Evolutionary conservation across 2,888 invertebrate species (phyloP), one percentile per base, ranked within the genome.

Genomic region (Pterostichus madidus): DNA sequence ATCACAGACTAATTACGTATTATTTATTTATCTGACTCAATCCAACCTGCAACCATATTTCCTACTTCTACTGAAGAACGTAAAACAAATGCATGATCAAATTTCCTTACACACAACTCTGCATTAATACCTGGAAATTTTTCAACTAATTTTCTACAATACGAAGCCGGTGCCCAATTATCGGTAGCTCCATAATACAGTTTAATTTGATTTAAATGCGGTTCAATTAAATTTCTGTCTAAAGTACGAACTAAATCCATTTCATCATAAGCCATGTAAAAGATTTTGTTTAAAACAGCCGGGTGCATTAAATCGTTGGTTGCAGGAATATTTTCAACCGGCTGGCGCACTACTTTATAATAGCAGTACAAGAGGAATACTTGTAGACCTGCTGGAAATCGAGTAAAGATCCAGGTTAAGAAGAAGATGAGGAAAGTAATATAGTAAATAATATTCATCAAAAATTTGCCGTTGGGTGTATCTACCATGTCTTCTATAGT

Each of bases 11-110:
- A 1, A 59, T 39, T 24, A 59, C 31, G 56, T 52, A 39, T 39
- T 17, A 49, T 15, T 75, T 78, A 73, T 31, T 68, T 82, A 73
- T 81, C 76, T 68, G 76, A 56, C 77, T 84, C 84, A 24, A 90
- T 87, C 89, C 89, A 89, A 71, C 86, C 85, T 5, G 87, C 86
- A 11, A 90, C 86, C 83, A 87, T 85, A 75, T 84, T 81, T 13
- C 87, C 95, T 87, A 96, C 92, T 85, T 90, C 90, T 75, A 90
- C 88, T 0, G 94, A 93, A 53, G 92, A 90, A 61, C 92, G 91
- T 53, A 98, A 88, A 5, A 97, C 96, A 92, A 97, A 98, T 2
- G 96, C 94, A 90, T 98, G 98, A 44, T 92, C 91, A 86, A 93
- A 92, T 17, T 92, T 91, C 68, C 92, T 89, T 17, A 91, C 89